A percentile compares a stretch with the other conserved stretches of the same genome.
Evolutionary conservation across 2,797 vertebrate genomes (phyloP).

Genomic region (Meda fulgida): DNA sequence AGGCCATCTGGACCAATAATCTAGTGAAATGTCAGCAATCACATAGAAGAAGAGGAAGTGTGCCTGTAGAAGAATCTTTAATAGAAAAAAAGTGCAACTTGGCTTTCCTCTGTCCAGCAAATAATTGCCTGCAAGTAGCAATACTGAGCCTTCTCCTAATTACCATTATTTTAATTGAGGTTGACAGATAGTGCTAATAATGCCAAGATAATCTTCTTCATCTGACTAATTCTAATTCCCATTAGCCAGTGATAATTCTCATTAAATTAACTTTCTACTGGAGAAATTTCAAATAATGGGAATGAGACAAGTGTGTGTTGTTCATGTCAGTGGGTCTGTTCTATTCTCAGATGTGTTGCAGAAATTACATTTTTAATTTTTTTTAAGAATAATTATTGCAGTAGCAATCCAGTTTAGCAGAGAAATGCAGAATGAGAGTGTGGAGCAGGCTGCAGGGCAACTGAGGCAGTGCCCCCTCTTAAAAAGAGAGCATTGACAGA

Average conservation of each 20-base stretch:
- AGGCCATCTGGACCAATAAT: too few relatives aligned
- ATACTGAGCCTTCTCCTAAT: conserved; percentile 73
- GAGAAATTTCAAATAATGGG: conserved; percentile 81
- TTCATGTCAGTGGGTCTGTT: conserved; percentile 20
- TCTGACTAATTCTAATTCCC: conserved; percentile 87
- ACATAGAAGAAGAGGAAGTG: too few relatives aligned
- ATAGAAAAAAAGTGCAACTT: too few relatives aligned
- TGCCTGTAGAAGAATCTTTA: too few relatives aligned
- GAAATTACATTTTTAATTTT: background rate
- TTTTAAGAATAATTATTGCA: background rate
- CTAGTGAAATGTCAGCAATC: too few relatives aligned
- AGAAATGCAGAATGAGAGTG: background rate
- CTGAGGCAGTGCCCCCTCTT: too few relatives aligned
- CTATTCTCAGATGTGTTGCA: background rate
- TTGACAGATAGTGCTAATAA: conserved; percentile 85
- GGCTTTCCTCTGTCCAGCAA: conserved; percentile 55
- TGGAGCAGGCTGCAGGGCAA: too few relatives aligned
- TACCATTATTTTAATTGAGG: conserved; percentile 83
- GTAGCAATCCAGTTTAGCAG: background rate
- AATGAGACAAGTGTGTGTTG: conserved; percentile 52
- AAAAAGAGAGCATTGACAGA: too few relatives aligned
- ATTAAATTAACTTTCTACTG: conserved; percentile 85
- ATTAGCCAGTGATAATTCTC: conserved; percentile 84
- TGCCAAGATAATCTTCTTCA: conserved; percentile 84
- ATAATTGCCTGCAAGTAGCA: conserved; percentile 59